Percentiles rank a stretch among this genome's conserved stretches.
These are phyloP conservation scores for Xanthorhoe designata DNA, from an alignment of 2,888 invertebrate genomes.

Conservation along the genomic window DNA sequence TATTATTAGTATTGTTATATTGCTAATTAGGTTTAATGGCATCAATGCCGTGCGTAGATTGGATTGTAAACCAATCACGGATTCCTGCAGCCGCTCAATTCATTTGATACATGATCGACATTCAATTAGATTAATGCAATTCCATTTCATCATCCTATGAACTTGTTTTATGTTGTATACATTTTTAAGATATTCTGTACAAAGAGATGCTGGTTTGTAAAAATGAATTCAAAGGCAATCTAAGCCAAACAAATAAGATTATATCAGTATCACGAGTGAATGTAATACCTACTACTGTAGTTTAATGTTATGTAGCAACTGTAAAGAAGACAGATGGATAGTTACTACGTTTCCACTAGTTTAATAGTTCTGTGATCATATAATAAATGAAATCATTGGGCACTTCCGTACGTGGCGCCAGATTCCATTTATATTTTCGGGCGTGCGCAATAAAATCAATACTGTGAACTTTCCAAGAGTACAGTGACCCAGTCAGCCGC, in stretches of 20 bases:
- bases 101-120: conserved; percentile 33
- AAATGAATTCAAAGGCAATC: no score
- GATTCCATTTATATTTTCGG: conserved; percentile 82
- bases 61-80: conserved; percentile 32
- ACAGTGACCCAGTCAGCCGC: conserved; percentile 80
- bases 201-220: not conserved
- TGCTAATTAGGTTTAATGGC: conserved; percentile 24
- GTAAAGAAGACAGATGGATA: not conserved
- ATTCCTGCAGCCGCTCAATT: conserved; percentile 23
- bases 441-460: conserved; percentile 85
- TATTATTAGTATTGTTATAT: conserved; percentile 9
- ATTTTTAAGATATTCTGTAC: not conserved
- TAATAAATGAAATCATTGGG: conserved; percentile 57
- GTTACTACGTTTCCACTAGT: not conserved
- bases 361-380: not conserved
- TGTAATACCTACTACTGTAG: not conserved
- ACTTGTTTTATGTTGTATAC: conserved; percentile 10
- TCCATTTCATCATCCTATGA: conserved; percentile 20
- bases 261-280: no score
- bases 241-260: no score
- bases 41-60: conserved; percentile 20
- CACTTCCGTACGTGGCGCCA: conserved; percentile 56
- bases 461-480: conserved; percentile 82
- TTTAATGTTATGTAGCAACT: not conserved
- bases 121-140: conserved; percentile 37